phyloP scores from a whole-genome alignment of 2,113 vertebrate species.

The Platysternon megacephalum region DNA sequence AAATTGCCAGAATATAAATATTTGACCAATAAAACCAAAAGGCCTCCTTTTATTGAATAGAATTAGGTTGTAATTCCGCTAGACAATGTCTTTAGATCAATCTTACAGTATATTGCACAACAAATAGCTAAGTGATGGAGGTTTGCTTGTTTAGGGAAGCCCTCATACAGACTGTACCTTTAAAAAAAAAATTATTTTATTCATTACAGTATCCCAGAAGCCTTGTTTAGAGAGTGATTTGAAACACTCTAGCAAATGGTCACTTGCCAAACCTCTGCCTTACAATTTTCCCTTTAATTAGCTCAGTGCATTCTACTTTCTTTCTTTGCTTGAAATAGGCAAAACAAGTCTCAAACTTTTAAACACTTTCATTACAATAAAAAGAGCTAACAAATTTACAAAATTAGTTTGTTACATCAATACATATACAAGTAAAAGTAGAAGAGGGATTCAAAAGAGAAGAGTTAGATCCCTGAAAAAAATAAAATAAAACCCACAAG shows the following conservation, averaged over 20 bases:
- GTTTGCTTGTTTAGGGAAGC: constrained; percentile 59
- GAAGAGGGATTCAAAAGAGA: constrained; percentile 83
- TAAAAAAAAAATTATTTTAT: constrained; percentile 33
- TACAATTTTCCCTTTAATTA: constrained; percentile 90
- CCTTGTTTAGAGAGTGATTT: constrained; percentile 72
- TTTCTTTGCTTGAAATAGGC: constrained; percentile 76
- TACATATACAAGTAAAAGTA: constrained; percentile 81
- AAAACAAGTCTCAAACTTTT: constrained; percentile 77
- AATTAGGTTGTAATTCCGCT: constrained; percentile 61
- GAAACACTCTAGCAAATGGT: constrained; percentile 71
- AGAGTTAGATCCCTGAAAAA: constrained; percentile 80
- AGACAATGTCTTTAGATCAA: constrained; percentile 48
- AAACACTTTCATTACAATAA: constrained; percentile 77
- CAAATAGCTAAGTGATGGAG: constrained; percentile 45
- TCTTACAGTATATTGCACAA: constrained; percentile 76
- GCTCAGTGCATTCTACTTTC: constrained; percentile 92
- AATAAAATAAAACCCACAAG: constrained; percentile 58
- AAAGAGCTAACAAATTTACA: constrained; percentile 79
- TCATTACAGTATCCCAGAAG: constrained; percentile 62
- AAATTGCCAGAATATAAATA: constrained; percentile 57
- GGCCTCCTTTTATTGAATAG: constrained; percentile 57
- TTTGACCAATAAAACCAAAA: constrained; percentile 63
- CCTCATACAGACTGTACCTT: constrained; percentile 60
- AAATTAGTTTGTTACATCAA: constrained; percentile 81
- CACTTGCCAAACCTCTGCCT: constrained; percentile 78